Evolutionary conservation across 2,797 vertebrate genomes (phyloP).

Genomic region (Ambastaia sidthimunki): DNA sequence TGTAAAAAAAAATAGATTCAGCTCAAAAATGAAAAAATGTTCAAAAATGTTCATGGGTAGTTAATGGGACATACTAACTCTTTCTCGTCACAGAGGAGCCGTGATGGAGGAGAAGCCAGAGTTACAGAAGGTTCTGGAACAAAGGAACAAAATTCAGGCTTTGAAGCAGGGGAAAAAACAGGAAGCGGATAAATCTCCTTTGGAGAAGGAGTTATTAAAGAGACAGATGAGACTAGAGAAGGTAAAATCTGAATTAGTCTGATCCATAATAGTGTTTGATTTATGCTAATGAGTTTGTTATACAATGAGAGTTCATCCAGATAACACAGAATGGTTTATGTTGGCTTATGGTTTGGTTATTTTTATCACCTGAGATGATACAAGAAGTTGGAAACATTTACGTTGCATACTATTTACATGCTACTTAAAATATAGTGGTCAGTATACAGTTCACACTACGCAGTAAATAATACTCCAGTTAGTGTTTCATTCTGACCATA

Average conservation of each 20-base stretch:
- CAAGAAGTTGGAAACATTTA: too few relatives aligned
- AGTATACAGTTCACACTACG: too few relatives aligned
- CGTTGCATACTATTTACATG: too few relatives aligned
- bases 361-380: too few relatives aligned
- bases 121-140: conserved; percentile 82
- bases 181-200: conserved; percentile 82
- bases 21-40: neutral
- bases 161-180: conserved; percentile 78
- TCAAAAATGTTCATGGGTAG: too few relatives aligned
- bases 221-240: conserved; percentile 83
- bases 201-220: conserved; percentile 83
- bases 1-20: neutral
- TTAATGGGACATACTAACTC: neutral
- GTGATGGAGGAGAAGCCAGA: conserved; percentile 84
- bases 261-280: neutral
- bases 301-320: neutral
- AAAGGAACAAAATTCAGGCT: conserved; percentile 81
- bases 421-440: too few relatives aligned
- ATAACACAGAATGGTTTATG: too few relatives aligned
- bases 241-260: conserved; percentile 64
- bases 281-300: neutral
- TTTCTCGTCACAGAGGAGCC: conserved; percentile 56
- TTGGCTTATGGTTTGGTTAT: neutral
- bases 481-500: too few relatives aligned
- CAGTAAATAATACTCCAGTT: too few relatives aligned